Evolutionary conservation across 2,888 invertebrate genomes (phyloP).

Genomic region (Leptodirus hochenwartii): DNA sequence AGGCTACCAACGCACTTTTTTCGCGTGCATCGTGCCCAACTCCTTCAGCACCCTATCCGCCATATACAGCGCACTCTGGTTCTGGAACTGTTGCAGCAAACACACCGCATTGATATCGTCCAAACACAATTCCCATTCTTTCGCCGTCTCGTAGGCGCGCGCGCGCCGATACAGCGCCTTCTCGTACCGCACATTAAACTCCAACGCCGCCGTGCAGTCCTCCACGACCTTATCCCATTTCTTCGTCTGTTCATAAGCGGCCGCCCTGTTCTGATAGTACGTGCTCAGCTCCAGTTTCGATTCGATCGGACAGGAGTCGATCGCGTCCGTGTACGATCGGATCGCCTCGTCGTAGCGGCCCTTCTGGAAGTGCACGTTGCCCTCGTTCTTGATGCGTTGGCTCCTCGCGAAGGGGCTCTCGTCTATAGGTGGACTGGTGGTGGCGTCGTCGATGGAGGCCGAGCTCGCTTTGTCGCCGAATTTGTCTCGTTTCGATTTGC

Average conservation of each 20-base stretch:
- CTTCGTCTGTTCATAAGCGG: slow-evolving; percentile 81
- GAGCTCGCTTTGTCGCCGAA: slow-evolving; percentile 12
- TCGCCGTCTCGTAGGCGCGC: slow-evolving; percentile 62
- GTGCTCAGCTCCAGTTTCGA: slow-evolving; percentile 63
- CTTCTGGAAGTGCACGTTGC: slow-evolving; percentile 70
- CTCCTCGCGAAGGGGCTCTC: slow-evolving; percentile 54
- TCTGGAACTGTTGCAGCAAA: slow-evolving; percentile 75
- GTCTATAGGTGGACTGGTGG: slow-evolving; percentile 13
- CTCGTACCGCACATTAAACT: slow-evolving; percentile 67
- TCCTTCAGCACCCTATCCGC: slow-evolving; percentile 81
- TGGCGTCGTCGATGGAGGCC: slow-evolving; percentile 15
- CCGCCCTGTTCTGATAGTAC: slow-evolving; percentile 91
- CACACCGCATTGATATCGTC: slow-evolving; percentile 91
- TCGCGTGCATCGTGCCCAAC: slow-evolving; percentile 55
- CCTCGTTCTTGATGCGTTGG: slow-evolving; percentile 66
- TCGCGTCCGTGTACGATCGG: slow-evolving; percentile 76
- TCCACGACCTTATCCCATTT: slow-evolving; percentile 69
- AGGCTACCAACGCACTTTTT: no score
- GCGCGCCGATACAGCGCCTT: slow-evolving; percentile 78
- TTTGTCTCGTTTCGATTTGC: slow-evolving; percentile 21
- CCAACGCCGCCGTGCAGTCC: slow-evolving; percentile 73
- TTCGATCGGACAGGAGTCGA: slow-evolving; percentile 67
- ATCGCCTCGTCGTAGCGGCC: slow-evolving; percentile 87
- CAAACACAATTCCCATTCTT: slow-evolving; percentile 60
- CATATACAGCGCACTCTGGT: slow-evolving; percentile 57